Conservation (phyloP, 2,888 invertebrate genomes). For the Mesoligia furuncula region DNA sequence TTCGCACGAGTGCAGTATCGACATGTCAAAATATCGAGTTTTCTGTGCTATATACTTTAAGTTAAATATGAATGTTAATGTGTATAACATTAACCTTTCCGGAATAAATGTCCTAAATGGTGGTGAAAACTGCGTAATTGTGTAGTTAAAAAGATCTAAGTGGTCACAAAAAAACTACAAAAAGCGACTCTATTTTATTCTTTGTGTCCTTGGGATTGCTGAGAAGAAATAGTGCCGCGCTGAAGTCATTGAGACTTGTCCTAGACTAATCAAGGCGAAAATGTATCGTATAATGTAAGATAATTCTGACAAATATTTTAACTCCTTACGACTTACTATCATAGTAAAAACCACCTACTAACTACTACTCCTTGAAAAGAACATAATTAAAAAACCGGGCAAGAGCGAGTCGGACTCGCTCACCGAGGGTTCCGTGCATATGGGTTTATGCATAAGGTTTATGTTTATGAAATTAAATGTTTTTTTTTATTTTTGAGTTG, state of each 20-base stretch:
- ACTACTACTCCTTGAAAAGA: too few relatives aligned
- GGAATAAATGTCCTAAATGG: neutral
- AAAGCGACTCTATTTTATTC: too few relatives aligned
- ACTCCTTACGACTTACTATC: neutral
- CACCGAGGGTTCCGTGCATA: too few relatives aligned
- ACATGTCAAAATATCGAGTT: neutral
- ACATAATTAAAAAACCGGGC: too few relatives aligned
- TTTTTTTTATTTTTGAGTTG: too few relatives aligned
- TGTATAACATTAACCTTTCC: neutral
- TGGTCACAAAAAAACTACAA: neutral
- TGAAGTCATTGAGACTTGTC: neutral
- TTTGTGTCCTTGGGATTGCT: neutral
- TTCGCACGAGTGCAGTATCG: neutral
- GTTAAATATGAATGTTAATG: neutral
- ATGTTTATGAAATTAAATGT: too few relatives aligned
- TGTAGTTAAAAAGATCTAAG: neutral
- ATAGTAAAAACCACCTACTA: conserved; percentile 12
- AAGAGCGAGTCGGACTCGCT: too few relatives aligned
- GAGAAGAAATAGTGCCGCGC: neutral
- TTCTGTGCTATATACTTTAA: neutral
- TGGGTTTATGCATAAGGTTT: too few relatives aligned
- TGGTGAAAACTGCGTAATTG: neutral
- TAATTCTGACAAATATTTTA: neutral
- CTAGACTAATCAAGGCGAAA: neutral
- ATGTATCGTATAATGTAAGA: neutral